Evolutionary conservation across 2,888 invertebrate genomes (phyloP), one percentile per base, ranked within the genome.

Genomic region (Vannuccia rotundouncinata): DNA sequence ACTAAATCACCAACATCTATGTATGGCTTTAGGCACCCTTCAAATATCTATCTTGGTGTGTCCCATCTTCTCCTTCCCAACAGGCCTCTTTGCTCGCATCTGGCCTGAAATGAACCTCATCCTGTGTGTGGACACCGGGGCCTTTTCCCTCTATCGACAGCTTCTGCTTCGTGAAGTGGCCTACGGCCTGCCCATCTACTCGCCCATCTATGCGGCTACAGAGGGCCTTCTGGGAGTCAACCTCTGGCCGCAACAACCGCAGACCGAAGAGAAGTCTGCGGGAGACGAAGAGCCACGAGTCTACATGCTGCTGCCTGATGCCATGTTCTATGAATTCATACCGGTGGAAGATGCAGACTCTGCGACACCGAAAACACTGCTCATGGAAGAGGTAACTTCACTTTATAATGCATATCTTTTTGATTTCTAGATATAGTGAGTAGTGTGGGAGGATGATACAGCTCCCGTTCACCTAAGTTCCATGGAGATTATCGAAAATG

Each of bases 321-420:
- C 85, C 29, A 85, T 86, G 84, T 86, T 87, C 83, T 87, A 84
- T 82, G 87, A 87, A 82, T 85, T 87, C 75, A 86, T 87, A 28
- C 86, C 86, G 10, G 82, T 85, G 2, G 82, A 84, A 31, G 81
- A 84, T 22, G 81, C 83, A 78, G 84, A 85, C 22, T 84, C 84
- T 59, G 84, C 85, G 0, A 84, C 86, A 77, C 87, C 87, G 0
- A 60, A 82, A 10, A 87, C 87, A 2, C 78, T 85, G 30, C 84
- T 86, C 31, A 81, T 85, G 45, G 85, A 86, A 79, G 82, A 86
- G 84, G 86, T 86, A 82, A n/a, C n/a, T n/a, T n/a, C n/a, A n/a
- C n/a, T n/a, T n/a, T n/a, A n/a, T n/a, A n/a, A n/a, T n/a, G n/a
- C n/a, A n/a, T n/a, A n/a, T n/a, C n/a, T n/a, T n/a, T n/a, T n/a